phyloP scores from a whole-genome alignment of 2,888 invertebrate genomes.

The Griposia aprilina region DNA sequence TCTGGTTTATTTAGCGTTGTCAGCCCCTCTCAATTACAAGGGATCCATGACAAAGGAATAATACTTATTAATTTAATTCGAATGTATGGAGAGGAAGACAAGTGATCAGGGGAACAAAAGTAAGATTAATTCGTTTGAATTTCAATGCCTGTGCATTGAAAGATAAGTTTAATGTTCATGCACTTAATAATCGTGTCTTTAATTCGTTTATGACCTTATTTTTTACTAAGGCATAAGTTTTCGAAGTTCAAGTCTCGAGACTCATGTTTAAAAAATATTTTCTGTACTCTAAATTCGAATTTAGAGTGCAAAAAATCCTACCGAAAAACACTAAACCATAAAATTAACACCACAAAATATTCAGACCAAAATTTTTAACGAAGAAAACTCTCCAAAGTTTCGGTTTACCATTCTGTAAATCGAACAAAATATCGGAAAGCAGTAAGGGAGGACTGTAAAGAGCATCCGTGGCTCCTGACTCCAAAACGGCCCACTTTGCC shows the following conservation, averaged over 20 bases:
- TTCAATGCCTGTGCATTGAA: not conserved
- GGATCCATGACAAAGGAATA: too few relatives aligned
- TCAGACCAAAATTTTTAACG: constrained; percentile 9
- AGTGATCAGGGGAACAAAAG: constrained; percentile 20
- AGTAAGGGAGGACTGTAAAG: constrained; percentile 64
- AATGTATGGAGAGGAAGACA: constrained; percentile 13
- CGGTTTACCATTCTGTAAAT: constrained; percentile 35
- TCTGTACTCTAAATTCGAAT: too few relatives aligned
- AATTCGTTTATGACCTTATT: too few relatives aligned
- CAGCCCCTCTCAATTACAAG: too few relatives aligned
- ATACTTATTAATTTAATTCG: too few relatives aligned
- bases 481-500: constrained; percentile 65
- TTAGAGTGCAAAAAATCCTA: not conserved
- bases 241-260: too few relatives aligned
- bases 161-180: not conserved
- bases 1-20: too few relatives aligned
- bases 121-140: constrained; percentile 9
- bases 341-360: not conserved
- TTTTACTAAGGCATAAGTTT: not conserved
- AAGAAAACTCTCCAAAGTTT: constrained; percentile 28
- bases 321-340: too few relatives aligned
- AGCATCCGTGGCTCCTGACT: constrained; percentile 71
- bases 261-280: too few relatives aligned
- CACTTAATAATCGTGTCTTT: not conserved
- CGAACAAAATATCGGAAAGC: constrained; percentile 47